Evolutionary conservation across 2,888 invertebrate genomes (phyloP), one percentile per base, ranked within the genome.

Genomic region (Ischnus inquisitorius): DNA sequence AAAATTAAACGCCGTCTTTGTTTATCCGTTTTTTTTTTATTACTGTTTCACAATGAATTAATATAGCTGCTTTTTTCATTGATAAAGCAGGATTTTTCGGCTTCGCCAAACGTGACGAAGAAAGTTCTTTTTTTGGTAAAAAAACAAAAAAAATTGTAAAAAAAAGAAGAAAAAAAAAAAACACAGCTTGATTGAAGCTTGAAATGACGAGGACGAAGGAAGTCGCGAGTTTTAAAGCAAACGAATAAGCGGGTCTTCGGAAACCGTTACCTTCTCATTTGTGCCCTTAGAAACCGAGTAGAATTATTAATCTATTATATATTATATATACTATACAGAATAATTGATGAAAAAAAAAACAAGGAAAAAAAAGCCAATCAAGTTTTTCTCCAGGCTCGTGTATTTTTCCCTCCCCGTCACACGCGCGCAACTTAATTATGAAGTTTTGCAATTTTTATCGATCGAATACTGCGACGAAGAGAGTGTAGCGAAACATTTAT

Each of bases 391-490:
- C 41, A 41, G 57, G n/a, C 71, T 22, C 41, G 28, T 16, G 67
- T 22, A 16, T 54, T 54, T 69, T 76, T 64, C 43, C 51, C 65
- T 14, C 57, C 28, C 51, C 62, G n/a, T 34, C 39, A 34, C 19
- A 57, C 25, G n/a, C 8, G 22, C 43, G 19, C 60, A 87, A 85
- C 87, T 75, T 89, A 88, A 88, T 83, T 82, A 87, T 89, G 87
- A 89, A 89, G 88, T 85, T 85, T 80, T 87, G 88, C 84, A 86
- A 88, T 87, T 89, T 88, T 90, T 89, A 90, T 88, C 82, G 88
- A 88, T 87, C 87, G 87, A 86, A 87, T 84, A 85, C 2, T 60
- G 57, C 82, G 86, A 90, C 80, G 88, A 86, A 88, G 85, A 81
- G n/a, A 48, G 5, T 67, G n/a, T 16, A 72, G 25, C n/a, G 25